Conservation (phyloP, 2,888 invertebrate species). For the Lasius fuliginosus region DNA sequence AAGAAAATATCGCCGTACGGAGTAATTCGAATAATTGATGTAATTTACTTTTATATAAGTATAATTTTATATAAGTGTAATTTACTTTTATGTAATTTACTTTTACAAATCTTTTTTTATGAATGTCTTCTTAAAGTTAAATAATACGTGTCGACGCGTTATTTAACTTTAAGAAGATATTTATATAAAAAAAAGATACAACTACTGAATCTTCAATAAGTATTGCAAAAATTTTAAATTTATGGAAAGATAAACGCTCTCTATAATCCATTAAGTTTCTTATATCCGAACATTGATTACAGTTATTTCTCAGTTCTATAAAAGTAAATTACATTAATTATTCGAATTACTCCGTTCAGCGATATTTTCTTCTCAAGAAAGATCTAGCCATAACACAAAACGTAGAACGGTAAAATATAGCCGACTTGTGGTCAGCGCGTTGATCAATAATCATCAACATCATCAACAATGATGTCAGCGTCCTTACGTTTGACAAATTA, state of each 20-base stretch:
- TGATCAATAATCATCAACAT: background rate
- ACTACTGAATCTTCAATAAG: background rate
- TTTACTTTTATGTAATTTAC: too few species aligned
- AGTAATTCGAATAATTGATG: too few species aligned
- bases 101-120: too few species aligned
- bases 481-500: background rate
- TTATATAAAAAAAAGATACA: background rate
- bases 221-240: background rate
- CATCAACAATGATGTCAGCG: background rate
- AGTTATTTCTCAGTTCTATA: too few species aligned
- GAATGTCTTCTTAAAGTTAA: too few species aligned
- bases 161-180: background rate
- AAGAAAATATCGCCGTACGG: too few species aligned
- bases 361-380: background rate
- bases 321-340: background rate
- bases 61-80: too few species aligned
- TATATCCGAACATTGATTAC: too few species aligned
- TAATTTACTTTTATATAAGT: too few species aligned
- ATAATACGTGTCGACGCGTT: background rate
- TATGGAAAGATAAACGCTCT: background rate
- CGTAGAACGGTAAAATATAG: background rate
- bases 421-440: background rate
- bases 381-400: too few species aligned
- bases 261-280: too few species aligned
- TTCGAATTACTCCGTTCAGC: background rate